Percentiles rank a stretch among this genome's conserved stretches.
phyloP scores from a whole-genome alignment of 2,797 vertebrate genomes.

The Siniperca obscura region DNA sequence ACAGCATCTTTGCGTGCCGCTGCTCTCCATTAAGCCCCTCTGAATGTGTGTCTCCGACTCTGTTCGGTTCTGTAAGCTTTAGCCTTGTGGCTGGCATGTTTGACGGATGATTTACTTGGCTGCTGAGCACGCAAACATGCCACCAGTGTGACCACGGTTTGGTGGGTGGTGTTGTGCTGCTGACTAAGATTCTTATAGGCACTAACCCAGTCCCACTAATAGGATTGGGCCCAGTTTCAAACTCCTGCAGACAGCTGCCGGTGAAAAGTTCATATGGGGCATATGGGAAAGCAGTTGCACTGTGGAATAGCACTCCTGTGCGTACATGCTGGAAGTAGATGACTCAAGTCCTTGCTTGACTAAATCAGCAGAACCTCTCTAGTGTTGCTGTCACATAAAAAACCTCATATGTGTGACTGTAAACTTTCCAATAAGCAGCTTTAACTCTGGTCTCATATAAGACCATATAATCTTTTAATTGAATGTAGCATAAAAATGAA shows the following conservation, averaged over 20 bases:
- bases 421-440: background rate
- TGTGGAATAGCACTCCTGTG: background rate
- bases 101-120: constrained; percentile 66
- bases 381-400: background rate
- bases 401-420: background rate
- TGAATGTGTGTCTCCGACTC: constrained; percentile 54
- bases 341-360: background rate
- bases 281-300: background rate
- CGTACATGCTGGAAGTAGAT: background rate
- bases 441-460: background rate
- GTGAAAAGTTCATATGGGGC: constrained; percentile 35
- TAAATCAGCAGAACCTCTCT: background rate
- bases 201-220: constrained; percentile 56
- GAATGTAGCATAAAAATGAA: background rate
- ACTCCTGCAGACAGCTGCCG: constrained; percentile 43
- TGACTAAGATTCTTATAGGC: constrained; percentile 59
- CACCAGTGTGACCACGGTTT: constrained; percentile 35
- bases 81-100: constrained; percentile 70
- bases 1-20: constrained; percentile 51
- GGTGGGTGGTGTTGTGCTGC: constrained; percentile 15
- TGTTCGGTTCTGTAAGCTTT: constrained; percentile 67
- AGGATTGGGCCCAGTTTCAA: constrained; percentile 45
- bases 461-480: background rate
- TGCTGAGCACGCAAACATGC: constrained; percentile 65
- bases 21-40: constrained; percentile 62